phyloP scores from a whole-genome alignment of 2,888 invertebrate species.

The Bellardia bayeri region DNA sequence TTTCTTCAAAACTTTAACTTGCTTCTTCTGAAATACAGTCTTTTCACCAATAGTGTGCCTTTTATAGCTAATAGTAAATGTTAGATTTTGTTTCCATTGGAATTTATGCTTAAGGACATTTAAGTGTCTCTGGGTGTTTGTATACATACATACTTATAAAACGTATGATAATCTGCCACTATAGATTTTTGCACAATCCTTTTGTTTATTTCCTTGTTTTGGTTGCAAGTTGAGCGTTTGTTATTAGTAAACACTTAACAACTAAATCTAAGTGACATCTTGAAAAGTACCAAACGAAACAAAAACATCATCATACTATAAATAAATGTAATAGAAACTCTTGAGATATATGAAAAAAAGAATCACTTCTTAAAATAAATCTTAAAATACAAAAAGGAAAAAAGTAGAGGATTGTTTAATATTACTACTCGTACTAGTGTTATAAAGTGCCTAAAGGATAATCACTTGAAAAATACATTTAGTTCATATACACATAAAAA shows the following conservation, averaged over 20 bases:
- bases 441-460: constrained; percentile 65
- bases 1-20: no score
- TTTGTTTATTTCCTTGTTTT: constrained; percentile 50
- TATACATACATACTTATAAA: not conserved
- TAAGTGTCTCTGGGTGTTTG: constrained; percentile 26
- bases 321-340: constrained; percentile 17
- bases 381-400: constrained; percentile 48
- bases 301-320: constrained; percentile 7
- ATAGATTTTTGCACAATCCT: constrained; percentile 61
- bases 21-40: no score
- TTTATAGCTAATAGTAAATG: not conserved
- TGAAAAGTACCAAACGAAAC: constrained; percentile 36
- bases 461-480: constrained; percentile 59
- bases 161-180: constrained; percentile 61
- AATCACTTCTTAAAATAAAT: constrained; percentile 59
- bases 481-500: constrained; percentile 5
- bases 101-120: not conserved
- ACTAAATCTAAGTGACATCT: constrained; percentile 64
- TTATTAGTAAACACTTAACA: constrained; percentile 63
- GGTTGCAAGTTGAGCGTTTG: constrained; percentile 46
- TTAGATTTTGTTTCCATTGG: not conserved
- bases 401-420: not conserved
- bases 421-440: constrained; percentile 28
- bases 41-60: no score
- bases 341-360: not conserved